Evolutionary conservation across 2,113 vertebrate species (phyloP).

Genomic region (Columba janthina): DNA sequence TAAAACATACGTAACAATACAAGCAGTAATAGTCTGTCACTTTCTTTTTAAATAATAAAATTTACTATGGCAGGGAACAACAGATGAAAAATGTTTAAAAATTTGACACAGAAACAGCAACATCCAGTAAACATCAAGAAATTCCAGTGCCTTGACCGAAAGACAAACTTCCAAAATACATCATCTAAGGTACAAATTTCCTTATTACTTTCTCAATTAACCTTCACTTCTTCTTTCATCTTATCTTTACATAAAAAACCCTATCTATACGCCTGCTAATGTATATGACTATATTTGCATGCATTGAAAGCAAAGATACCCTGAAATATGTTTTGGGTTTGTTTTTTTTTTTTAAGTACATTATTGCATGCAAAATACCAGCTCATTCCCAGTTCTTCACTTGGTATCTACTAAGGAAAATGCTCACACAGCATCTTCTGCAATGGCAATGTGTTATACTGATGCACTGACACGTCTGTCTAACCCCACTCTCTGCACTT

Average conservation of each 20-base stretch:
- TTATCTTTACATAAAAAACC: not conserved
- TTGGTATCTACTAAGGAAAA: not conserved
- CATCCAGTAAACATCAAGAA: not conserved
- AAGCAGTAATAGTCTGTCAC: not conserved
- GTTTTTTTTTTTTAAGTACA: not conserved
- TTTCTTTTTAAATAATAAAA: not conserved
- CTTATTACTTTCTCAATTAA: not conserved
- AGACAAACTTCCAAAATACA: not conserved
- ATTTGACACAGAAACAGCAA: not conserved
- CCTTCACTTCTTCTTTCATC: not conserved
- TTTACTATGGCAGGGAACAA: not conserved
- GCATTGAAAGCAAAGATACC: not conserved
- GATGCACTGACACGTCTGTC: not conserved
- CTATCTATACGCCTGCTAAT: not conserved
- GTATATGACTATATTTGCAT: not conserved
- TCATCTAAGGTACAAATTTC: not conserved
- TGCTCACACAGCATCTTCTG: not conserved
- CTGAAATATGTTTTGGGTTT: too few relatives aligned
- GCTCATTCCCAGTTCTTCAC: not conserved
- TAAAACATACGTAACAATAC: not conserved
- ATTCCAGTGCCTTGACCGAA: not conserved
- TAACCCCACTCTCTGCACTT: not conserved
- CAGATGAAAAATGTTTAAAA: not conserved
- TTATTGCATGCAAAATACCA: not conserved
- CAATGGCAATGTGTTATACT: not conserved